Percentiles rank a stretch among this genome's conserved stretches.
Conservation (phyloP, 1,140 invertebrate species). For the Drosophila dunni region DNA sequence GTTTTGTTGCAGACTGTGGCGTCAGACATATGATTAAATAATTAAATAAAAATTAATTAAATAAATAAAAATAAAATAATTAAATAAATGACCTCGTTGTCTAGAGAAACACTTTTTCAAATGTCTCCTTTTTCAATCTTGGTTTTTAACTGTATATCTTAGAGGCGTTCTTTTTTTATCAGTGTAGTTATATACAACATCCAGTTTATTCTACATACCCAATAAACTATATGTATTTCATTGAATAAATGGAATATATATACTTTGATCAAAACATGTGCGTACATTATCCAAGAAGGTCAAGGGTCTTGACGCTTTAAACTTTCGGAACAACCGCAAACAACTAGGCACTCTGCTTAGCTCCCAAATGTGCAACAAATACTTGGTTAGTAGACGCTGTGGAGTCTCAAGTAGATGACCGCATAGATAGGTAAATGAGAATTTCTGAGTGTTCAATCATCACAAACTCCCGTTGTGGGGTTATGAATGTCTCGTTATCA, state of each 20-base stretch:
- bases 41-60: too few relatives aligned
- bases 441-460: slow-evolving; percentile 71
- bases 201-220: too few relatives aligned
- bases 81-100: too few relatives aligned
- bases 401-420: slow-evolving; percentile 28
- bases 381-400: slow-evolving; percentile 23
- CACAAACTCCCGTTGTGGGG: slow-evolving; percentile 53
- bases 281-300: slow-evolving; percentile 23
- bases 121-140: too few relatives aligned
- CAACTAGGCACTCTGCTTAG: slow-evolving; percentile 55
- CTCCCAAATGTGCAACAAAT: slow-evolving; percentile 75
- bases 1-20: too few relatives aligned
- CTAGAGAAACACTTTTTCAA: too few relatives aligned
- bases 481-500: slow-evolving; percentile 78
- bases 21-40: too few relatives aligned
- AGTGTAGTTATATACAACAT: too few relatives aligned
- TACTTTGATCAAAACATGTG: not conserved
- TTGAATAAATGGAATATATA: slow-evolving; percentile 18
- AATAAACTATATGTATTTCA: not conserved
- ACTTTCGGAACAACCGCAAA: slow-evolving; percentile 7
- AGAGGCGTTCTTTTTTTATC: too few relatives aligned
- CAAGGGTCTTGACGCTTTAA: slow-evolving; percentile 22
- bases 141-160: too few relatives aligned
- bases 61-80: too few relatives aligned
- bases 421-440: slow-evolving; percentile 68